These are phyloP conservation scores for Noctua pronuba DNA, from an alignment of 2,888 invertebrate species.

Conservation along the genomic window DNA sequence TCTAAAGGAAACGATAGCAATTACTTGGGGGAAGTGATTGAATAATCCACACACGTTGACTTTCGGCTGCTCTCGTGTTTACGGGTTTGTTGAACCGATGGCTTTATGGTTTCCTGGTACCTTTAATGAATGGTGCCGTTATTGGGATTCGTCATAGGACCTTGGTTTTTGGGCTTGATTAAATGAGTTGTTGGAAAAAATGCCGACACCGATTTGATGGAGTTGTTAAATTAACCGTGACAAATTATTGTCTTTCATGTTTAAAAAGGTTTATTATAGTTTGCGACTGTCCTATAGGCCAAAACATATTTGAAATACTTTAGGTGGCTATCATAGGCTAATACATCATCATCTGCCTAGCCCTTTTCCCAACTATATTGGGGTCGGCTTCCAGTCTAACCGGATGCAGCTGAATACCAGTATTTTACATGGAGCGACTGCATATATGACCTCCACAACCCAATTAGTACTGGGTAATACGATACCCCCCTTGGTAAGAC, in stretches of 20 bases:
- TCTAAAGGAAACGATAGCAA: constrained; percentile 62
- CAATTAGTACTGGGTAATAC: too few species aligned
- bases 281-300: too few species aligned
- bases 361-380: too few species aligned
- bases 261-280: too few species aligned
- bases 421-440: too few species aligned
- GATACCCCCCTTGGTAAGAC: too few species aligned
- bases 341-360: too few species aligned
- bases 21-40: constrained; percentile 65
- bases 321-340: too few species aligned
- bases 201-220: background rate
- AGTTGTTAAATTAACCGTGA: constrained; percentile 3
- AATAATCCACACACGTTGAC: constrained; percentile 63
- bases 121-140: constrained; percentile 61
- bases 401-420: too few species aligned
- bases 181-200: constrained; percentile 5
- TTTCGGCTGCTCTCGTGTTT: constrained; percentile 59
- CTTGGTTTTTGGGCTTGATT: constrained; percentile 18
- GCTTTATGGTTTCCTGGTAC: constrained; percentile 67
- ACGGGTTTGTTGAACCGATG: constrained; percentile 68
- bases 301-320: too few species aligned
- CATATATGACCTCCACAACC: background rate
- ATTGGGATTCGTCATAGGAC: constrained; percentile 39
- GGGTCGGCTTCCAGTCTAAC: too few species aligned
- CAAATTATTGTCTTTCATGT: background rate